phyloP scores from a whole-genome alignment of 1,140 invertebrate species.

The Hylaeus volcanicus region DNA sequence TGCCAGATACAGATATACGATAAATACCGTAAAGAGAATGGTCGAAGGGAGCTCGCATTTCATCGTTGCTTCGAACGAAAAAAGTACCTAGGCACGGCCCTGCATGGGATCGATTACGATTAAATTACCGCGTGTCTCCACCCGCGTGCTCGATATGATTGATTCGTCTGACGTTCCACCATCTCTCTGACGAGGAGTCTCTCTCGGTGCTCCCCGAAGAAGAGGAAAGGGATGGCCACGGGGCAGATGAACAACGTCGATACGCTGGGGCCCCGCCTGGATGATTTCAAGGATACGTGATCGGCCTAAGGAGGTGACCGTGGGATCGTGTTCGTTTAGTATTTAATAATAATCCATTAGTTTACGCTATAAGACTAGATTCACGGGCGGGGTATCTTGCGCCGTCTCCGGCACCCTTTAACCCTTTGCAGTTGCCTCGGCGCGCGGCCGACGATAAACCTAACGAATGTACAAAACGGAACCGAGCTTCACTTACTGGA shows the following conservation, averaged over 20 bases:
- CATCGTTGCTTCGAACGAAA: too few species aligned
- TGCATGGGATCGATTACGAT: not conserved
- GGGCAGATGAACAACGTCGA: conserved; percentile 3
- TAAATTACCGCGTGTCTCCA: conserved; percentile 50
- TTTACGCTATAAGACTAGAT: conserved; percentile 72
- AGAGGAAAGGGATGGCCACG: conserved; percentile 5
- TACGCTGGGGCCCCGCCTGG: not conserved
- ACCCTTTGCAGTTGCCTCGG: conserved; percentile 22
- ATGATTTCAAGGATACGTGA: conserved; percentile 46
- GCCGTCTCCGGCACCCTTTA: conserved; percentile 32
- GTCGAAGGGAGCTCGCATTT: too few species aligned
- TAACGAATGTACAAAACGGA: not conserved
- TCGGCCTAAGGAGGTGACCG: conserved; percentile 59
- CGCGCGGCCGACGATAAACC: not conserved
- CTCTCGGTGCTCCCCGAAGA: conserved; percentile 32
- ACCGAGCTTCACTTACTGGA: not conserved
- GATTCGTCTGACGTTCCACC: conserved; percentile 47
- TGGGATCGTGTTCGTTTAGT: conserved; percentile 59
- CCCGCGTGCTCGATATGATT: conserved; percentile 64
- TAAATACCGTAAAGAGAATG: too few species aligned
- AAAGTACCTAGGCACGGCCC: too few species aligned
- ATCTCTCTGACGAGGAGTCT: conserved; percentile 37
- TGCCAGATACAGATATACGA: too few species aligned
- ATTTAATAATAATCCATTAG: conserved; percentile 56
- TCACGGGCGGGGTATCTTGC: conserved; percentile 60